Conservation (phyloP, 2,797 vertebrate genomes). For the Melanotaenia maccullochi region DNA sequence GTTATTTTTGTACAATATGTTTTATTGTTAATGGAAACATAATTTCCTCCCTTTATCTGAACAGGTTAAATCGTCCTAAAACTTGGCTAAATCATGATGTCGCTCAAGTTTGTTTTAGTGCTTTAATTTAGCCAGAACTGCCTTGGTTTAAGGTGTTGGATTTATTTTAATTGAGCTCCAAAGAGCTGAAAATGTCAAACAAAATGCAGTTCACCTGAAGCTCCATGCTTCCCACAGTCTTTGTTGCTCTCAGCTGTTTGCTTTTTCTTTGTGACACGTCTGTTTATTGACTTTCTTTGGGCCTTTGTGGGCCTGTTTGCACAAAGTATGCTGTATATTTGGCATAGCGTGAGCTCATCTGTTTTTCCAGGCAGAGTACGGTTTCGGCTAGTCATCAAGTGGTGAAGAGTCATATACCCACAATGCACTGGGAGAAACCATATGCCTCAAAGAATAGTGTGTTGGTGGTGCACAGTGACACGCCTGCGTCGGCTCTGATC, state of each 20-base stretch:
- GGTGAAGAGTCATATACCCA: slow-evolving; percentile 40
- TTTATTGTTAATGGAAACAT: not conserved
- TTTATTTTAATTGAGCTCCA: not conserved
- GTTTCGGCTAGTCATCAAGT: slow-evolving; percentile 18
- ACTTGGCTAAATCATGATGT: too few relatives aligned
- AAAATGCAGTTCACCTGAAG: not conserved
- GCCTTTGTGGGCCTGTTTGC: slow-evolving; percentile 9
- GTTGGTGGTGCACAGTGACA: slow-evolving; percentile 13
- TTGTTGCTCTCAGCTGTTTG: slow-evolving; percentile 30
- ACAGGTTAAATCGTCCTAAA: not conserved
- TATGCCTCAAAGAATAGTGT: not conserved
- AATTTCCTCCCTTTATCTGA: not conserved
- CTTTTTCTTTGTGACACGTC: slow-evolving; percentile 26
- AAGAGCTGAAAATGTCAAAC: not conserved
- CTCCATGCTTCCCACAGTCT: slow-evolving; percentile 21
- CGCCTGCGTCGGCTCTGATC: slow-evolving; percentile 10
- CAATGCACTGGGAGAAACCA: slow-evolving; percentile 41
- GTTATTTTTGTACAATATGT: not conserved
- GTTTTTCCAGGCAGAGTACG: slow-evolving; percentile 45
- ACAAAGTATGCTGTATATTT: slow-evolving; percentile 38
- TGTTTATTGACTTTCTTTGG: slow-evolving; percentile 61
- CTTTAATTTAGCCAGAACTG: too few relatives aligned
- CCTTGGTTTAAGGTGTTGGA: not conserved
- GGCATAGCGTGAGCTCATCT: slow-evolving; percentile 48
- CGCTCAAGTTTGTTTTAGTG: not conserved